Evolutionary conservation across 2,113 vertebrate genomes (phyloP).

Genomic region (Telmatochromis sp.): DNA sequence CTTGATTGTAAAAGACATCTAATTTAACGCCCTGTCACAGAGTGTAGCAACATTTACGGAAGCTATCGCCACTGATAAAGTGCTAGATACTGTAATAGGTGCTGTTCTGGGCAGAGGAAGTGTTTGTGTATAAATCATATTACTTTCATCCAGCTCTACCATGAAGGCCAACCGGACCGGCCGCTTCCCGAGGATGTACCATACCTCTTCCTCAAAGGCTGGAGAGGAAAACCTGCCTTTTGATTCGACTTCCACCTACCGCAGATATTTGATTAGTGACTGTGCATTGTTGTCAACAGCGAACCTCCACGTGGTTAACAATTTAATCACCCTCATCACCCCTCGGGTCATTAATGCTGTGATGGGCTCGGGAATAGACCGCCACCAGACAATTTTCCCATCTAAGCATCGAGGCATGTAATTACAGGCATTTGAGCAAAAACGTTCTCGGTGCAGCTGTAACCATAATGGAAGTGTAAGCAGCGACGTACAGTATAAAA

Average conservation of each 20-base stretch:
- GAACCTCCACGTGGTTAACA: background rate
- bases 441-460: slow-evolving; percentile 7
- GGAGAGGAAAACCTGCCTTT: background rate
- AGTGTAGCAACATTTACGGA: background rate
- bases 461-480: background rate
- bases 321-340: slow-evolving; percentile 27
- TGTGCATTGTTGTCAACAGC: background rate
- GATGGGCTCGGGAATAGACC: slow-evolving; percentile 29
- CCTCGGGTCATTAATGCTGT: slow-evolving; percentile 28
- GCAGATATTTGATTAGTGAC: background rate
- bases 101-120: background rate
- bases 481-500: background rate
- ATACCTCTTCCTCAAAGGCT: background rate
- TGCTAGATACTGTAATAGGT: background rate
- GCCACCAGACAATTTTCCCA: slow-evolving; percentile 44
- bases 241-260: background rate
- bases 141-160: background rate
- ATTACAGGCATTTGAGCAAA: slow-evolving; percentile 49
- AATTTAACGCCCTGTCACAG: background rate
- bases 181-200: background rate
- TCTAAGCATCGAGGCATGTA: slow-evolving; percentile 31
- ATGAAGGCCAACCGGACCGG: background rate
- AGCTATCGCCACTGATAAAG: background rate
- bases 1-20: slow-evolving; percentile 14
- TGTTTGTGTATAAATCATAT: background rate